These are phyloP conservation scores for Zenarchopterus dispar DNA, from an alignment of 2,797 vertebrate species.

Conservation along the genomic window DNA sequence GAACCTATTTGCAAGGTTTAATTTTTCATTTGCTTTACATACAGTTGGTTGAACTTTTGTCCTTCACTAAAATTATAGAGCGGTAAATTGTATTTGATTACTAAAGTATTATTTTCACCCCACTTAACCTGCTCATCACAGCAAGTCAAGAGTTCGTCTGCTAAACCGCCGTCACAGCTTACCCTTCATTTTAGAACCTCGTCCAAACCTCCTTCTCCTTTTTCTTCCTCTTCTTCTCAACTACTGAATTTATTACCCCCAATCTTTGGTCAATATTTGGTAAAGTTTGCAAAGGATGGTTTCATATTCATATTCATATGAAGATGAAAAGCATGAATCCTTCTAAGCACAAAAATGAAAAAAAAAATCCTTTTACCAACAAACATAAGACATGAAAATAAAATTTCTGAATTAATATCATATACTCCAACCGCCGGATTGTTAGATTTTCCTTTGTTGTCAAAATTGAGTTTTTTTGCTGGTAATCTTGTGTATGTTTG, in stretches of 20 bases:
- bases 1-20: slow-evolving; percentile 53
- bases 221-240: slow-evolving; percentile 3
- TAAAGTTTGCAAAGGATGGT: slow-evolving; percentile 3
- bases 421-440: no score
- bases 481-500: no score
- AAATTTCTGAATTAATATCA: no score
- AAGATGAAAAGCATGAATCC: background rate
- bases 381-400: no score
- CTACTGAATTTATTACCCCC: slow-evolving; percentile 14
- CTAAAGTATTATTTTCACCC: slow-evolving; percentile 77
- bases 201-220: slow-evolving; percentile 10
- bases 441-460: no score
- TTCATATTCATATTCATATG: slow-evolving; percentile 4
- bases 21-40: slow-evolving; percentile 63
- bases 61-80: slow-evolving; percentile 66
- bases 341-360: background rate
- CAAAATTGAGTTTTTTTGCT: no score
- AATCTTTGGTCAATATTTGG: slow-evolving; percentile 8
- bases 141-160: slow-evolving; percentile 37
- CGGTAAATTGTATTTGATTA: slow-evolving; percentile 76
- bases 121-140: slow-evolving; percentile 74
- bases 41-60: slow-evolving; percentile 69
- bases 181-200: slow-evolving; percentile 28
- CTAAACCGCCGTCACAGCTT: slow-evolving; percentile 29
- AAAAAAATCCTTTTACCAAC: no score